Evolutionary conservation across 1,140 invertebrate species (phyloP).

Genomic region (Phthorimaea operculella): DNA sequence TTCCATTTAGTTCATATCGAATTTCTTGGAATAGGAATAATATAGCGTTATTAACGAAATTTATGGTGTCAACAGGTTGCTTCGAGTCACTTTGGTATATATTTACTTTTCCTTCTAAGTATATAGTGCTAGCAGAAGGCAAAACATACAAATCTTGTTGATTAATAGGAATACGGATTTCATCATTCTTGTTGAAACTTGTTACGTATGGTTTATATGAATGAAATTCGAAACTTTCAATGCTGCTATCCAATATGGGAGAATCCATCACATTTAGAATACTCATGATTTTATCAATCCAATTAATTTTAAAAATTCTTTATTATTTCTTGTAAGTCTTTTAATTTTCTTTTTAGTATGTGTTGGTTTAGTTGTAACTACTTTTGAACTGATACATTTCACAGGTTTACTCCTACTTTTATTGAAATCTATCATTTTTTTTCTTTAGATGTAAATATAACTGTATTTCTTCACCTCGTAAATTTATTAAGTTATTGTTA

Average conservation of each 20-base stretch:
- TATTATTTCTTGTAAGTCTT: conserved; percentile 19
- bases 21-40: conserved; percentile 58
- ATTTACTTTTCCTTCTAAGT: conserved; percentile 28
- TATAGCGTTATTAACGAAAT: conserved; percentile 46
- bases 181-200: conserved; percentile 38
- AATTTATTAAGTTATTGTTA: conserved; percentile 15
- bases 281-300: conserved; percentile 20
- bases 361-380: not conserved
- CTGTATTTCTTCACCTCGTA: conserved; percentile 19
- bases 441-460: conserved; percentile 17
- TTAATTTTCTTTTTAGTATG: not conserved
- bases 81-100: conserved; percentile 3
- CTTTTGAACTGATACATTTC: not conserved
- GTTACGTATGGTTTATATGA: conserved; percentile 36
- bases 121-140: conserved; percentile 32
- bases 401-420: conserved; percentile 2
- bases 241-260: conserved; percentile 25
- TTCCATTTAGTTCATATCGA: conserved; percentile 55
- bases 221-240: conserved; percentile 40
- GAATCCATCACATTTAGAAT: conserved; percentile 23
- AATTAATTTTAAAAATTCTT: conserved; percentile 16
- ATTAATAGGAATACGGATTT: conserved; percentile 38
- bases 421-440: conserved; percentile 14
- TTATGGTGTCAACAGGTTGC: not conserved
- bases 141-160: conserved; percentile 47